Percentiles rank a stretch among this genome's conserved stretches.
Conservation (phyloP, 2,797 vertebrate genomes). For the Gadopsis bispinosus region DNA sequence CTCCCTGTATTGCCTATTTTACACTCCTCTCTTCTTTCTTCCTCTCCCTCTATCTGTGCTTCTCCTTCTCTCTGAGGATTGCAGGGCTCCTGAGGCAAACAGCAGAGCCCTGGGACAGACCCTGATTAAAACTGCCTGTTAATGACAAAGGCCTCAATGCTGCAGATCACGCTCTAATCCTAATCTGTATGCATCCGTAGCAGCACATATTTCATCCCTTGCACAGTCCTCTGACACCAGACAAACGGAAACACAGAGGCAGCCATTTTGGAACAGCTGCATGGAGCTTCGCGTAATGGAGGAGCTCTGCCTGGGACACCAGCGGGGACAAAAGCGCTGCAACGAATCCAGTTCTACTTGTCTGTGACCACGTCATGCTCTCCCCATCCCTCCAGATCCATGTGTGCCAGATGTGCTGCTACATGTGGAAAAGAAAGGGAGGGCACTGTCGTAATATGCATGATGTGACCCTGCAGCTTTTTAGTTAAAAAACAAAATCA, state of each 20-base stretch:
- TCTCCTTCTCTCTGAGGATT: slow-evolving; percentile 67
- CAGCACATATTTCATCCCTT: slow-evolving; percentile 63
- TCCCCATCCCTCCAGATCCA: slow-evolving; percentile 9
- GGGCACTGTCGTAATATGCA: background rate
- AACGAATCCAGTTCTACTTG: slow-evolving; percentile 40
- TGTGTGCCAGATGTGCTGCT: background rate
- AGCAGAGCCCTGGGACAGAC: slow-evolving; percentile 76
- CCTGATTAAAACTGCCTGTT: slow-evolving; percentile 83
- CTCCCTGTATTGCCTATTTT: slow-evolving; percentile 40
- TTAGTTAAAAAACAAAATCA: slow-evolving; percentile 14
- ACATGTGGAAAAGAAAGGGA: background rate
- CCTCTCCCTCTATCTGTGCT: slow-evolving; percentile 50
- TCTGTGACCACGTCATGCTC: slow-evolving; percentile 7
- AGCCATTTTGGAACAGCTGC: slow-evolving; percentile 85
- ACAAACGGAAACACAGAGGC: slow-evolving; percentile 69
- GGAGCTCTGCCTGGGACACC: slow-evolving; percentile 71
- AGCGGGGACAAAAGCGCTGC: slow-evolving; percentile 38
- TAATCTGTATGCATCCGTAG: slow-evolving; percentile 80
- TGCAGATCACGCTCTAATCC: slow-evolving; percentile 78
- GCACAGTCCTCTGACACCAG: slow-evolving; percentile 69
- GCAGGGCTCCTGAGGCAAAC: slow-evolving; percentile 72
- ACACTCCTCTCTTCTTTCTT: slow-evolving; percentile 51
- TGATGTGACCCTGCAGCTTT: slow-evolving; percentile 37
- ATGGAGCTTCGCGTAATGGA: slow-evolving; percentile 82
- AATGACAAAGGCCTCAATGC: slow-evolving; percentile 79